Base-by-base conservation (phyloP, 2,888 invertebrate genomes). In the Parnassius glacialis region DNA sequence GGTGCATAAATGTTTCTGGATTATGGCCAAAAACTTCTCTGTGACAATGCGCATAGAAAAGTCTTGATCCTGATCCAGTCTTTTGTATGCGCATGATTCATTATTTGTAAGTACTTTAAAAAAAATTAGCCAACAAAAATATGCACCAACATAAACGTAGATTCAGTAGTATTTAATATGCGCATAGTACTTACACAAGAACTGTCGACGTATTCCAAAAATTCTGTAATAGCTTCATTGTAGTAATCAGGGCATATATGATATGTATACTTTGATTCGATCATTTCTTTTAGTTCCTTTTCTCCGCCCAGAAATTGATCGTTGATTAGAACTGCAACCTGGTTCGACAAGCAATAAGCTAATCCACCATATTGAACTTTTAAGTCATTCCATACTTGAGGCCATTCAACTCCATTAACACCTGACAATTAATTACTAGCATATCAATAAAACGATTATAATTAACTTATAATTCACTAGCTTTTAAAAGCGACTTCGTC, bases 231-330 rank as follows among this genome's bases (percentile, higher is more conserved):
- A 12, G 88, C 85, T 60, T 92, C 81, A 48, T 80, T 77, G 52
- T 85, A 76, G 78, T 93, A 93, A 77, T 93, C 83, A 61, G 86
- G 69, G 34, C 73, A 75, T 47, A 92, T 64, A 63, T 85, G 72
- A 64, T 93, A 90, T 53, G 76, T 74, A 67, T 91, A 93, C 73
- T 82, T 89, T 10, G 84, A 70, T 62, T 87, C 79, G 11, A 94
- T 74, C 47, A 89, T 78, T 13, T 83, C 74, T 52, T 84, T 78
- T 25, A 94, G 75, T 61, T 92, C 92, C 1, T 81, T 74, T 57
- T 92, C 90, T 52, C 92, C 92, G 0, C 94, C 94, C 43, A 94
- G 73, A 65, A 90, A 90, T 59, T 85, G 75, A 10, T 85, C 87
- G 66, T 94, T 85, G 2, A 85, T 67, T 65, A 93, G 84, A 1